These are phyloP conservation scores for Pristionchus japonicus DNA, from an alignment of 2,888 invertebrate species.

Conservation along the genomic window DNA sequence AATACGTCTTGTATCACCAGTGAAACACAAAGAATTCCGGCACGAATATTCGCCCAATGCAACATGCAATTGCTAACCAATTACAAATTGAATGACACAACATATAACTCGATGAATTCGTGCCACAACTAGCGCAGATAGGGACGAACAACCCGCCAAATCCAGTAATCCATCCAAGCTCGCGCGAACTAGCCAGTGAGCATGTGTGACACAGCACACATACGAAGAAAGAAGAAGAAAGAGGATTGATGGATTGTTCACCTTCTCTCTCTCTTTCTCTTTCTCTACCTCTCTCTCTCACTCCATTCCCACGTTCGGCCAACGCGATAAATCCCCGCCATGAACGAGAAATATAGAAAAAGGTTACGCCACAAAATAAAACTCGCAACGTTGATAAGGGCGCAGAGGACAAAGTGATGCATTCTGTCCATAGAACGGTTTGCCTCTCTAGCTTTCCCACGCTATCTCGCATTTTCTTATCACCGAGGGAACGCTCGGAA, in stretches of 20 bases:
- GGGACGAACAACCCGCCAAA: neutral
- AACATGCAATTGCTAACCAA: neutral
- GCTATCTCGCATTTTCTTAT: neutral
- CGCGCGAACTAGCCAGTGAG: conserved; percentile 13
- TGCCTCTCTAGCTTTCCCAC: neutral
- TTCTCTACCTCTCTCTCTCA: conserved; percentile 1
- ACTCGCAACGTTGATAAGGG: neutral
- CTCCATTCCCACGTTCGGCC: conserved; percentile 8
- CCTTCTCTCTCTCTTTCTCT: conserved; percentile 12
- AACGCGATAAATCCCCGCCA: neutral
- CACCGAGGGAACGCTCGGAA: no score
- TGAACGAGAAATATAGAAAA: neutral
- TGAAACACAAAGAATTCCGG: neutral
- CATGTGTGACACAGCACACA: neutral
- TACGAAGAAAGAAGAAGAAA: neutral
- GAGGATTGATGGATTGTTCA: conserved; percentile 24
- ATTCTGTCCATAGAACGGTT: neutral
- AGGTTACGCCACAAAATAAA: neutral
- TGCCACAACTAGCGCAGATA: no score
- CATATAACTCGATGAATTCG: no score
- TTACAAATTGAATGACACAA: no score
- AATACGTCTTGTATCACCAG: neutral
- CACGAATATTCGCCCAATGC: neutral
- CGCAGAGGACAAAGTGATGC: neutral
- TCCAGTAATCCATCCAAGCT: conserved; percentile 10